These are phyloP conservation scores for Hydrophis major DNA, from an alignment of 2,797 vertebrate genomes.

Conservation along the genomic window DNA sequence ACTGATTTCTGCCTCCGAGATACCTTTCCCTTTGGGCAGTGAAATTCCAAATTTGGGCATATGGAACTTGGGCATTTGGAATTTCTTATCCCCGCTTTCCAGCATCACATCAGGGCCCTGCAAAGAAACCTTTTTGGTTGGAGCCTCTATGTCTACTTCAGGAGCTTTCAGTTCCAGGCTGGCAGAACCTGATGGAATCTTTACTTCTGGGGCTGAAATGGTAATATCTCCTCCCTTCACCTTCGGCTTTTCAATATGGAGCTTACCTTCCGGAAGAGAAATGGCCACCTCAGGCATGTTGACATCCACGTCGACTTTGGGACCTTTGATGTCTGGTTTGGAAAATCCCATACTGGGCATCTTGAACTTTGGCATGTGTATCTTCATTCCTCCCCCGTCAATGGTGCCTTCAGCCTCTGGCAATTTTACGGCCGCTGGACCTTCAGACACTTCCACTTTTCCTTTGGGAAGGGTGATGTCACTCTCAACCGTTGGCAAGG, in stretches of 20 bases:
- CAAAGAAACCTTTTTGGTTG: neutral
- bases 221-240: no score
- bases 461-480: accelerated
- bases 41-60: no score
- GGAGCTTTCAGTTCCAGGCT: neutral
- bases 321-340: neutral
- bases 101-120: accelerated
- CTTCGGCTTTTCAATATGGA: no score
- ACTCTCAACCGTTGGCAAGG: accelerated
- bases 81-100: no score
- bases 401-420: neutral
- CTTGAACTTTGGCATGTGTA: constrained; percentile 17
- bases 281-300: neutral
- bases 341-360: constrained; percentile 12
- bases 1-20: no score
- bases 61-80: no score
- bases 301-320: neutral
- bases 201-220: neutral
- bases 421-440: accelerated
- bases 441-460: neutral
- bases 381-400: accelerated
- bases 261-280: neutral
- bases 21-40: no score
- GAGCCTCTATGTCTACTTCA: accelerated
- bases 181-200: neutral